These are phyloP conservation scores for Austrofundulus limnaeus DNA, from an alignment of 2,113 vertebrate genomes.

Conservation along the genomic window DNA sequence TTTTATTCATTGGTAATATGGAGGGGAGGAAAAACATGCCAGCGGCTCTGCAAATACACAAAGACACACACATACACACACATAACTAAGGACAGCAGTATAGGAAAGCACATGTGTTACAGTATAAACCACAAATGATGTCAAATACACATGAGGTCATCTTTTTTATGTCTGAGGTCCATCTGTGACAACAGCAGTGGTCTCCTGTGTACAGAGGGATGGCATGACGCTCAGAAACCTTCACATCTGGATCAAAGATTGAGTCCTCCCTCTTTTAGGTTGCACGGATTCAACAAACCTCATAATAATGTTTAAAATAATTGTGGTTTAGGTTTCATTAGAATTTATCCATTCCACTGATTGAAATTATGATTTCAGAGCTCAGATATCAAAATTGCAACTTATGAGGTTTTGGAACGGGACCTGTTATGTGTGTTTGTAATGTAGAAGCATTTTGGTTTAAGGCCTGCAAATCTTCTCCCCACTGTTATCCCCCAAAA, in stretches of 20 bases:
- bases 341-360: constrained; percentile 40
- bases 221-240: constrained; percentile 41
- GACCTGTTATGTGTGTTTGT: constrained; percentile 18
- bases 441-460: constrained; percentile 15
- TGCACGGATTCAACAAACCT: constrained; percentile 39
- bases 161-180: constrained; percentile 44
- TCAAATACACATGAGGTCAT: constrained; percentile 26
- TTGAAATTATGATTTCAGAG: constrained; percentile 26
- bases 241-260: constrained; percentile 51
- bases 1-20: constrained; percentile 56
- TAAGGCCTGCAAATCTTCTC: constrained; percentile 47
- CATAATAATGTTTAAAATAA: constrained; percentile 57
- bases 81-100: constrained; percentile 33
- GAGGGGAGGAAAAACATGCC: constrained; percentile 27
- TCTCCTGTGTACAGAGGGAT: constrained; percentile 36
- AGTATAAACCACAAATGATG: constrained; percentile 27
- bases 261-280: constrained; percentile 33
- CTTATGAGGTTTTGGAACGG: constrained; percentile 39
- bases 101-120: constrained; percentile 3
- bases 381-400: constrained; percentile 34
- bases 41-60: constrained; percentile 17
- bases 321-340: constrained; percentile 51
- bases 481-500: constrained; percentile 52
- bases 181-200: constrained; percentile 61
- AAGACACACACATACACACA: constrained; percentile 22